phyloP scores from a whole-genome alignment of 2,113 vertebrate genomes.

The Aythya baeri region DNA sequence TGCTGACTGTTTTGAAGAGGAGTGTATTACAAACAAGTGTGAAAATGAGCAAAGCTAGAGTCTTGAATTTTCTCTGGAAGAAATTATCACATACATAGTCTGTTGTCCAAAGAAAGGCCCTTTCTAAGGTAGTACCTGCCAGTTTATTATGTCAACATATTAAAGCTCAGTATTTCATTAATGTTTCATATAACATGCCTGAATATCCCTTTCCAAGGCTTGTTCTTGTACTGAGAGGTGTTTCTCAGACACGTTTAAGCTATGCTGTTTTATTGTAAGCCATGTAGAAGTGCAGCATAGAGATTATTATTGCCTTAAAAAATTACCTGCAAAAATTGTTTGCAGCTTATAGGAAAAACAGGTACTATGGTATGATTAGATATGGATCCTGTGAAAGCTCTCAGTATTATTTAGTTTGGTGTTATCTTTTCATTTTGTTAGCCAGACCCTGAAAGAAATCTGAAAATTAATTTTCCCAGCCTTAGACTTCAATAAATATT shows the following conservation, averaged over 20 bases:
- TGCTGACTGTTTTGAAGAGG: background rate
- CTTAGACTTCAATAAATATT: background rate
- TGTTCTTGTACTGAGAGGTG: background rate
- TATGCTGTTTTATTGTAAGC: background rate
- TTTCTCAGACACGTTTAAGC: background rate
- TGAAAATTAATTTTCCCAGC: background rate
- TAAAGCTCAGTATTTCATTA: background rate
- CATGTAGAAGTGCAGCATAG: background rate
- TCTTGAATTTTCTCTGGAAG: background rate
- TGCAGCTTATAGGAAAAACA: background rate
- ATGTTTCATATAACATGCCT: background rate
- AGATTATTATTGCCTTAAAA: background rate
- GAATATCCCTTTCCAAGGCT: background rate
- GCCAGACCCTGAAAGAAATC: background rate
- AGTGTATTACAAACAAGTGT: background rate
- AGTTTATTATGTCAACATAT: background rate
- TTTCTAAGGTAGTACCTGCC: too few species aligned
- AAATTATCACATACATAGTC: background rate
- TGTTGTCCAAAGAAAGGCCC: background rate
- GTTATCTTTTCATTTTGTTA: slow-evolving; percentile 10
- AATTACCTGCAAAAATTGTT: background rate
- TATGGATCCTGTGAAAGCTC: background rate
- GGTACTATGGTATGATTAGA: background rate
- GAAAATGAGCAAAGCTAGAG: background rate
- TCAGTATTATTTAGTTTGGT: background rate